phyloP scores from a whole-genome alignment of 1,140 invertebrate genomes.

The Drosophila cardini region DNA sequence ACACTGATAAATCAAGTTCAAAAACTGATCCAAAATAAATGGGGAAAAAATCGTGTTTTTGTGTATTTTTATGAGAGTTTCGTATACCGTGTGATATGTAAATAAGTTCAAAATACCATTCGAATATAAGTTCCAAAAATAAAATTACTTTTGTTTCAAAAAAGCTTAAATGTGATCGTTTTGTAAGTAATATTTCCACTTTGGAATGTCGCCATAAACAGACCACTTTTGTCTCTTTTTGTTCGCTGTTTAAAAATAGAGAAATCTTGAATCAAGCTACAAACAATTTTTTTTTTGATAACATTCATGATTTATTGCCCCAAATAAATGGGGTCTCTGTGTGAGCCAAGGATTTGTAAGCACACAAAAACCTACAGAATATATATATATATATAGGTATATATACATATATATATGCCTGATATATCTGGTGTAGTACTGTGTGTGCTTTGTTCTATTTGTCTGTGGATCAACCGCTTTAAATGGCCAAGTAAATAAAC shows the following conservation, averaged over 20 bases:
- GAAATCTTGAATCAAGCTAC: constrained; percentile 15
- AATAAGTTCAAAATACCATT: constrained; percentile 1
- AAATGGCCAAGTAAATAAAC: constrained; percentile 82
- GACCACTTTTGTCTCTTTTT: too few species aligned
- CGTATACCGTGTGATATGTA: constrained; percentile 17
- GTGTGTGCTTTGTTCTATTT: constrained; percentile 41
- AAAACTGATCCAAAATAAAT: constrained; percentile 46
- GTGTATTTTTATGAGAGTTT: constrained; percentile 66
- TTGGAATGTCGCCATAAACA: too few species aligned
- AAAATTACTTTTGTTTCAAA: too few species aligned
- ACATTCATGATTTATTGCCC: constrained; percentile 71
- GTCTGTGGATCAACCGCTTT: constrained; percentile 64
- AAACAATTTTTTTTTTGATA: constrained; percentile 51
- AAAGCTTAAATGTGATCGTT: too few species aligned
- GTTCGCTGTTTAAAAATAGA: constrained; percentile 6
- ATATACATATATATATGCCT: not conserved
- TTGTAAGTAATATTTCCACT: too few species aligned
- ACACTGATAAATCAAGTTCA: constrained; percentile 70
- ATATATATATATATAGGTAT: not conserved
- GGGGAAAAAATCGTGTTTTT: constrained; percentile 13
- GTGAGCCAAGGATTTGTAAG: constrained; percentile 63
- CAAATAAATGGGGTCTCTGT: constrained; percentile 66
- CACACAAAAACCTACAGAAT: constrained; percentile 1
- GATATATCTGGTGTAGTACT: too few species aligned
- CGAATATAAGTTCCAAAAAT: not conserved